Percentiles rank a stretch among this genome's conserved stretches.
Conservation (phyloP, 2,797 vertebrate genomes). For the Danio choprae region DNA sequence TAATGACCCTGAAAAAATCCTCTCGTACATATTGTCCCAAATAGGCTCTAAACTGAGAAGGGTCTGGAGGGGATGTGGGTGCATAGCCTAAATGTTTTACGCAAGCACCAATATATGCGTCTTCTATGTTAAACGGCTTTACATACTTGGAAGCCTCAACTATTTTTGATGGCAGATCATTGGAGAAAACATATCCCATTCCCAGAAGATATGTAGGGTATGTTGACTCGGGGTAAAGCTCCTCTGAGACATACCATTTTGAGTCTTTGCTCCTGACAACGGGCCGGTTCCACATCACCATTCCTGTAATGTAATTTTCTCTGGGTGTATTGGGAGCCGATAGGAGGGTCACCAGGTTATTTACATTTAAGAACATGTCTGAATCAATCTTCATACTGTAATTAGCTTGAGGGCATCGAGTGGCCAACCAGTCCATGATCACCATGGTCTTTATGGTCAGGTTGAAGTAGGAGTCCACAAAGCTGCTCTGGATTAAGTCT, state of each 20-base stretch:
- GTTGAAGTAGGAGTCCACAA: slow-evolving; percentile 79
- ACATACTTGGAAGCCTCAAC: slow-evolving; percentile 70
- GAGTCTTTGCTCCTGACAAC: slow-evolving; percentile 63
- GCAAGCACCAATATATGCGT: slow-evolving; percentile 80
- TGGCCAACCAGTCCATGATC: slow-evolving; percentile 79
- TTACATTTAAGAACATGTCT: slow-evolving; percentile 82
- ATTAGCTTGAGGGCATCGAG: slow-evolving; percentile 68
- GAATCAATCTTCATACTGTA: slow-evolving; percentile 80
- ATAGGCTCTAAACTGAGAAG: slow-evolving; percentile 64
- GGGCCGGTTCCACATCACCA: slow-evolving; percentile 63
- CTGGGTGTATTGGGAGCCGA: slow-evolving; percentile 53
- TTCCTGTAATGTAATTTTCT: slow-evolving; percentile 71
- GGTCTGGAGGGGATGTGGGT: slow-evolving; percentile 46
- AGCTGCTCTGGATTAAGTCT: slow-evolving; percentile 80
- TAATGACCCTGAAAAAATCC: slow-evolving; percentile 67
- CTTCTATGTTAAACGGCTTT: slow-evolving; percentile 79
- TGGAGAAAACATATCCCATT: slow-evolving; percentile 81
- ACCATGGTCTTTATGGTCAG: slow-evolving; percentile 82
- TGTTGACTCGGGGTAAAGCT: slow-evolving; percentile 65
- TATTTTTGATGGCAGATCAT: slow-evolving; percentile 67
- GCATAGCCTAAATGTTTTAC: slow-evolving; percentile 66
- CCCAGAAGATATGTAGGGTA: slow-evolving; percentile 79
- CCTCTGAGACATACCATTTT: slow-evolving; percentile 76
- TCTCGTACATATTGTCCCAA: slow-evolving; percentile 64
- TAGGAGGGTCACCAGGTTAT: slow-evolving; percentile 68